A percentile compares a stretch with the other conserved stretches of the same genome.
phyloP scores from a whole-genome alignment of 2,113 vertebrate species.

The Indicator indicator region DNA sequence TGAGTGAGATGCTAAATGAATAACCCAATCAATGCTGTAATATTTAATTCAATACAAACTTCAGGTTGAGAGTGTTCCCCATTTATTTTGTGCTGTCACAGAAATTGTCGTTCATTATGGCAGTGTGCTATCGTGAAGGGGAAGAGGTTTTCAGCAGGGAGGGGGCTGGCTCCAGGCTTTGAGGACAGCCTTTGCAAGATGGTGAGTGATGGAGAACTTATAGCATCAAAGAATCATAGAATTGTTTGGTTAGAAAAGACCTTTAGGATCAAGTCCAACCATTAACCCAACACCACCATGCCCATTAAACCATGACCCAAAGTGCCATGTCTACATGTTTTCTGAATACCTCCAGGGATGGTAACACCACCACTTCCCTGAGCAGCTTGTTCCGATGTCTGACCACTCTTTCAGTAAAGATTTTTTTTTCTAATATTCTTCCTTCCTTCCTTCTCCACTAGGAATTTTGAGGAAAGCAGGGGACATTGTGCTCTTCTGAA shows the following conservation, averaged over 20 bases:
- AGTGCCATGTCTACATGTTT: too few species aligned
- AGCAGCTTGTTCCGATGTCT: too few species aligned
- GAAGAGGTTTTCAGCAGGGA: not conserved
- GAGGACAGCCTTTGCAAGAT: not conserved
- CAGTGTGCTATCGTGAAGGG: not conserved
- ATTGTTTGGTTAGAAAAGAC: too few species aligned
- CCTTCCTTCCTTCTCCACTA: not conserved
- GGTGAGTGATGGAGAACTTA: fast-evolving
- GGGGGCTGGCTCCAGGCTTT: not conserved
- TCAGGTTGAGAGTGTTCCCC: slow-evolving; percentile 56
- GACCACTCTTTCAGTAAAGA: too few species aligned
- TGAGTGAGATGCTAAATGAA: slow-evolving; percentile 75
- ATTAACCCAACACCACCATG: too few species aligned
- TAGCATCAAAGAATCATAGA: too few species aligned
- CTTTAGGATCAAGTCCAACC: too few species aligned
- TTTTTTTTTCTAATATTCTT: too few species aligned
- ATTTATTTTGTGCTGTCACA: slow-evolving; percentile 64
- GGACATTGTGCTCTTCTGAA: not conserved
- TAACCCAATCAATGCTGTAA: slow-evolving; percentile 74
- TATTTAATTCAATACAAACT: slow-evolving; percentile 74
- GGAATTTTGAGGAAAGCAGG: not conserved
- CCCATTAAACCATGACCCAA: too few species aligned
- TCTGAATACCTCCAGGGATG: too few species aligned
- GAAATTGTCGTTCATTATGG: slow-evolving; percentile 43
- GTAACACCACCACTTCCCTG: too few species aligned